Base-by-base conservation (phyloP, 2,888 invertebrate genomes). In the Hydrotaea diabolus region DNA sequence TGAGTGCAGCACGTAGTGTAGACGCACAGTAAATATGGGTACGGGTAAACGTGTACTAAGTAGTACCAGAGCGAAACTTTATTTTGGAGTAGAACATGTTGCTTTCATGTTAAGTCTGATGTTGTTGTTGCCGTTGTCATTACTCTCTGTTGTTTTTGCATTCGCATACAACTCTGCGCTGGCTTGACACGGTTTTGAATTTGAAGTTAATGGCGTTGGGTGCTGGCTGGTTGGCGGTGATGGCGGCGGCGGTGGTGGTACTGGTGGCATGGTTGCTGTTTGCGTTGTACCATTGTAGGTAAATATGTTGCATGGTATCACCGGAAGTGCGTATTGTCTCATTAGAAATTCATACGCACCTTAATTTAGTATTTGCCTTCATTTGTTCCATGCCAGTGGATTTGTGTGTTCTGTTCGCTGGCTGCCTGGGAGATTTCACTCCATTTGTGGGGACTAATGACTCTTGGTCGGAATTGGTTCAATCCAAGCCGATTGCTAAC, bases 301-400 rank as follows among this genome's bases (percentile, higher is more conserved):
- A 39, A 3, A 13, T 39, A 39, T 11, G 39, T 9, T 11, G 1
- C 77, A 80, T 53, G 77, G 69, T 46, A 80, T 36, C 46, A 84
- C 80, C 90, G 89, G 89, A 89, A 89, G 89, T 89, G 89, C 89
- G 89, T 89, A 90, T 90, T 90, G 88, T 90, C 89, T 90, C 89
- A 90, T 90, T 89, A 88, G 90, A 89, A 90, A 89, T 89, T 89
- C 90, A 89, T 90, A 90, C 90, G 89, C 90, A 89, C 89, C 89
- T 89, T 89, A 87, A 89, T 88, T 86, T 87, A 86, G 72, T 77
- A 76, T 79, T 80, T 80, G 83, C 71, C 80, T 80, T 83, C 77
- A 80, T 81, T 83, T 84, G 84, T 84, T 84, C 84, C 84, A 84
- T 78, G 64, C 75, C 77, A 84, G 81, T 81, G 77, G 80, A 81